Percentiles rank a stretch among this genome's conserved stretches.
Conservation (phyloP, 2,113 vertebrate species). For the Clarias gariepinus region DNA sequence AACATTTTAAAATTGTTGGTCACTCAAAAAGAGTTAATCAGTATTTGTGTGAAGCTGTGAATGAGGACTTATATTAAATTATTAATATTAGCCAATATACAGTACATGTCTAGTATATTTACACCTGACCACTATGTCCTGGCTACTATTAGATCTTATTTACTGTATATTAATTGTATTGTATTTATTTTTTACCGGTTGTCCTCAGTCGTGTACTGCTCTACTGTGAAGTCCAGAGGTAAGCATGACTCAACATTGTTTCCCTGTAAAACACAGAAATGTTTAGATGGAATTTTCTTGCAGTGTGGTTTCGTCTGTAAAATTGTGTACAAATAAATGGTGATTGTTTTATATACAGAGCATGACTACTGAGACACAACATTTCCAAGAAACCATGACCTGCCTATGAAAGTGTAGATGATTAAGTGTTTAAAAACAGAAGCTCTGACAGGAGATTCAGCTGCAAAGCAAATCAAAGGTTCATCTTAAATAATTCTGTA, state of each 20-base stretch:
- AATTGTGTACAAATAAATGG: neutral
- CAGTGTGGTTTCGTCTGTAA: neutral
- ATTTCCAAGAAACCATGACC: neutral
- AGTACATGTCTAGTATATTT: neutral
- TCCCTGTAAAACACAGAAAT: constrained; percentile 68
- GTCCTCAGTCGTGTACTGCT: constrained; percentile 77
- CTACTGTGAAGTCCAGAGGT: constrained; percentile 76
- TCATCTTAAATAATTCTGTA: neutral
- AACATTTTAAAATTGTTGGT: neutral
- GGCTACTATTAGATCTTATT: neutral
- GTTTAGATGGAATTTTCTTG: neutral
- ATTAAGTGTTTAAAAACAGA: neutral
- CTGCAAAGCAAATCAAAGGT: neutral
- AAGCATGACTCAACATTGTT: constrained; percentile 82
- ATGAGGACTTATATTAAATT: neutral
- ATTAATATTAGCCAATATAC: neutral
- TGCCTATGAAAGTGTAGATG: neutral
- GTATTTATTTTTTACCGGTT: constrained; percentile 68
- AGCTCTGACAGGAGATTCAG: neutral
- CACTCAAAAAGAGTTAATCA: neutral
- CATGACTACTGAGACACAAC: neutral
- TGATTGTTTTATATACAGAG: neutral
- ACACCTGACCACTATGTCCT: neutral
- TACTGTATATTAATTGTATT: neutral
- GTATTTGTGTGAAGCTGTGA: neutral